A percentile compares a stretch with the other conserved stretches of the same genome.
These are phyloP conservation scores for Hippolais icterina DNA, from an alignment of 2,113 vertebrate genomes.

Conservation along the genomic window DNA sequence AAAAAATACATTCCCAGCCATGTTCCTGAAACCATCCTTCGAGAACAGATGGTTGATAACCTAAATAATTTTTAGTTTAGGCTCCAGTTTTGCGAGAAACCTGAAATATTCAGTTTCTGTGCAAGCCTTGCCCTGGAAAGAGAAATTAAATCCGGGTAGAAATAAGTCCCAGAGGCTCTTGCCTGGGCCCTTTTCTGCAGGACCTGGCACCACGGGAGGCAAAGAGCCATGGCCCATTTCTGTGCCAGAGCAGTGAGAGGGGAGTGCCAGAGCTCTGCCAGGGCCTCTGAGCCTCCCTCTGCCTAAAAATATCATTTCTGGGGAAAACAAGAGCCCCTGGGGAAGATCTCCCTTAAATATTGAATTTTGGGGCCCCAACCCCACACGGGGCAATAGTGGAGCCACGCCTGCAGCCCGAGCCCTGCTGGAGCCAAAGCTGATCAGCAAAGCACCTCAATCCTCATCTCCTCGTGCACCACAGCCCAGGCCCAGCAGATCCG, in stretches of 20 bases:
- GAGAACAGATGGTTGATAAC: neutral
- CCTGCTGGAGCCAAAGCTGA: neutral
- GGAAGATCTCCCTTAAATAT: fast-evolving
- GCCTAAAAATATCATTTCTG: neutral
- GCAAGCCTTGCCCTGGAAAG: neutral
- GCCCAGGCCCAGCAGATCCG: neutral
- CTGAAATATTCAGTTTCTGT: neutral
- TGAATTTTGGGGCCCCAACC: neutral
- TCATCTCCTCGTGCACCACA: neutral
- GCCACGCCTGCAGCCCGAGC: neutral
- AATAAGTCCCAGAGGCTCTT: neutral
- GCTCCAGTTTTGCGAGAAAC: neutral
- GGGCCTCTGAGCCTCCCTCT: fast-evolving
- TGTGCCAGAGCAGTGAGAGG: neutral
- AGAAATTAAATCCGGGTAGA: neutral
- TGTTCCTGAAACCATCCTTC: neutral
- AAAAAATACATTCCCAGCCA: neutral
- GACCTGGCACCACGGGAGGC: fast-evolving
- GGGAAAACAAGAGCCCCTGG: neutral
- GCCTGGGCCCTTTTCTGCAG: neutral
- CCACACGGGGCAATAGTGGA: fast-evolving
- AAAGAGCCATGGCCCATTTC: neutral
- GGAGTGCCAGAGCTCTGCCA: neutral
- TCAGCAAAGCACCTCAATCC: neutral
- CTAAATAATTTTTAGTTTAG: neutral